Evolutionary conservation across 2,797 vertebrate species (phyloP), one percentile per base, ranked within the genome.

Genomic region (Natrix natrix): DNA sequence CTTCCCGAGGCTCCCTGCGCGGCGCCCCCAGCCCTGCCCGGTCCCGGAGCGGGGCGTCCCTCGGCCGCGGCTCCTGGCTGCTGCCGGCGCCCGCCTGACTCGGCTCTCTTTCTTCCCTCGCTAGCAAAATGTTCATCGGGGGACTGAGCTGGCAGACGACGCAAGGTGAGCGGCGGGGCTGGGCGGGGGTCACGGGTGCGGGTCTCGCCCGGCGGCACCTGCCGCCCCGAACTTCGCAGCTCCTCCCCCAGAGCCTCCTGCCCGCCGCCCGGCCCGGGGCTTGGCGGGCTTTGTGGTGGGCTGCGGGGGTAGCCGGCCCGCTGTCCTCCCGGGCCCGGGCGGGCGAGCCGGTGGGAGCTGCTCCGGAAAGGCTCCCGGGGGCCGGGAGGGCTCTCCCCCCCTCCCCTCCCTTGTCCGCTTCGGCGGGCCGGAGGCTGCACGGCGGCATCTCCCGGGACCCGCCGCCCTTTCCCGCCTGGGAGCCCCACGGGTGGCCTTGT

Each of bases 71-170:
- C 66, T 20, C 13, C 8, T 8, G 22, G 17, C 26, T 10, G 63
- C 52, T n/a, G 4, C 66, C 14, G 32, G 1, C 48, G 54, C 89
- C 24, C 74, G 20, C 54, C 55, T 69, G 8, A 37, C 55, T 59
- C 69, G 37, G 3, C 59, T 24, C 37, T 97, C 97, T 96, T 93
- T 97, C 97, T 97, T 98, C 97, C 95, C 96, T 96, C 96, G 97
- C 94, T 98, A 99, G 99, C 98, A 99, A 99, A 98, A 99, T 99
- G 99, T 99, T 99, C 98, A 99, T 99, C 97, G 99, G 99, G 96
- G 99, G 99, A 98, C 98, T 99, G 96, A 99, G 99, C 97, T 99
- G 99, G 99, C 99, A 99, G 97, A 99, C 99, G 91, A 99, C 99
- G 96, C 99, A 99, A 99, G 99, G 99, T 99, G 98, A 99, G 98